Base-by-base conservation (phyloP, 2,888 invertebrate genomes). In the Meteorus cinctellus region DNA sequence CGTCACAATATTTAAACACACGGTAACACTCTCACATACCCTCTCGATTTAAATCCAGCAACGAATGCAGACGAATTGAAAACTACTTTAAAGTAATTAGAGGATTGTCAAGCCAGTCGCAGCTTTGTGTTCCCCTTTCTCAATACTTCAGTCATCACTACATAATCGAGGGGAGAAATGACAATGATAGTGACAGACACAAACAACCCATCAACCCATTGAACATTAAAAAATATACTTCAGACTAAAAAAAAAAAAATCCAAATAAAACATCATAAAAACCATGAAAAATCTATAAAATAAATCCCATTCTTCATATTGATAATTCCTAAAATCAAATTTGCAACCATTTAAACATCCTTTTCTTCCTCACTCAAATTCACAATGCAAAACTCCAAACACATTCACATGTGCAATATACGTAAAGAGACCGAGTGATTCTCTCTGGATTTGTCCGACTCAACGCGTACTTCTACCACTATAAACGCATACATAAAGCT, bases 11-110 rank as follows among this genome's bases (percentile, higher is more conserved):
- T 73, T 74, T 68, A 68, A 68, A 74, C 74, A 74, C 55, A 19
- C 68, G 75, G 71, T 68, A n/a, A 72, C 19, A 31, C 48, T 76
- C 76, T 72, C 72, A 34, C 34, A 76, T 68, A 69, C 69, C 48
- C 59, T 73, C 65, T 59, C 29, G 29, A 41, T 31, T 66, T 12
- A 19, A 55, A 55, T 4, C 4, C 51, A 66, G 34, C 34, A 67
- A 72, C 63, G 41, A 12, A 67, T 70, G 70, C 51, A 67, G 48
- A 77, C 75, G 78, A 78, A 85, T 87, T 82, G 85, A 84, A 86
- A 88, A 87, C 87, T 89, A 88, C 87, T 89, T 88, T 87, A 87
- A 88, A 87, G 86, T 86, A 88, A 88, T 88, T 87, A 88, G 88
- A 86, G 86, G 85, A 88, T 87, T 87, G 87, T 88, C 87, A 87